phyloP scores from a whole-genome alignment of 1,140 invertebrate genomes.

The Chironomus striatipennis region DNA sequence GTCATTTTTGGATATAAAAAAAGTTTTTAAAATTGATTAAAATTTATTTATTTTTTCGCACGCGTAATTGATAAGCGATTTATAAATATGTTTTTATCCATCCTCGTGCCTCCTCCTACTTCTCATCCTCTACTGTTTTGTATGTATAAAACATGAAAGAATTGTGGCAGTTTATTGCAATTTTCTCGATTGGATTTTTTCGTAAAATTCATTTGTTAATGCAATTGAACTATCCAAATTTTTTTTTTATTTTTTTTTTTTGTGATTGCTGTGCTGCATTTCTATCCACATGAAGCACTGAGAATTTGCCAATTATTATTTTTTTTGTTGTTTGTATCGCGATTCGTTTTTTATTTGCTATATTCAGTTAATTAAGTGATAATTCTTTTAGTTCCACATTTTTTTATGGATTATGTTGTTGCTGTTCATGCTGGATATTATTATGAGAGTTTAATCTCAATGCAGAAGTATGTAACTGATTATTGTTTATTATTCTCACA shows the following conservation, averaged over 20 bases:
- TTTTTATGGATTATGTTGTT: no score
- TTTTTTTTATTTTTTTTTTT: no score
- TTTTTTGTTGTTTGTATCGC: neutral
- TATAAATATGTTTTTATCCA: constrained; percentile 1
- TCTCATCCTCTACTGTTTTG: no score
- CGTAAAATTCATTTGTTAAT: constrained; percentile 19
- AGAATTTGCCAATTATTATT: neutral
- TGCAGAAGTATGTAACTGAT: neutral
- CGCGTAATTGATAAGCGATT: constrained; percentile 20
- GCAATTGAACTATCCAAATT: neutral
- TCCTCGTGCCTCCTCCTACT: no score
- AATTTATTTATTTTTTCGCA: neutral
- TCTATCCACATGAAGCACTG: neutral
- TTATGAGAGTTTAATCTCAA: neutral
- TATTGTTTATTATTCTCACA: neutral
- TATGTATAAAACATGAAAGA: neutral
- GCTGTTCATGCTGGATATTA: neutral
- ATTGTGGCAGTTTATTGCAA: neutral
- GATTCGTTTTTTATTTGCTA: neutral
- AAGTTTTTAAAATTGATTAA: constrained; percentile 14
- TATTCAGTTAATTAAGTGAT: constrained; percentile 16
- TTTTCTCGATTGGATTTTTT: constrained; percentile 14
- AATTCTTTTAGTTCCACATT: neutral
- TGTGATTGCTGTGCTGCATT: neutral
- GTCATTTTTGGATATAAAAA: no score